Base-by-base conservation (phyloP, 2,797 vertebrate species). In the Xyrichtys novacula region DNA sequence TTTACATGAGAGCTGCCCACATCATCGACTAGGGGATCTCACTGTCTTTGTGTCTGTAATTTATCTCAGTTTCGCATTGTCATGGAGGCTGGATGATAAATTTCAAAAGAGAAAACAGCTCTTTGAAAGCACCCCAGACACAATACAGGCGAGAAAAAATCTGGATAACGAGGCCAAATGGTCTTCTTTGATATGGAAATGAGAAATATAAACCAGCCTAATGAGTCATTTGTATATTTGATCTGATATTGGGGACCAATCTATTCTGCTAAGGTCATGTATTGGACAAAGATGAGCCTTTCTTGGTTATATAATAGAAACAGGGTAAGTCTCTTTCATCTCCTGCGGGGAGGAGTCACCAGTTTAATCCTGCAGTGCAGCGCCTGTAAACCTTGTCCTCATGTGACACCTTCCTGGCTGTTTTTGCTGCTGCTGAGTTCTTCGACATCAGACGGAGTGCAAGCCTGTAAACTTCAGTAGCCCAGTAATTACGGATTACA, bases 171-270 rank as follows among this genome's bases (percentile, higher is more conserved):
- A 73, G 53, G 56, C 67, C 54, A 68, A 73, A 72, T 71, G 16
- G 44, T n/a, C 19, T 25, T 64, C 23, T 80, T 69, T 78, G 77
- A 80, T 78, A 71, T 70, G 53, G 59, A 54, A 81, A 81, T 67
- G 14, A 4, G 16, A 65, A 70, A 75, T 68, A 52, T 48, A 66
- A 69, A 48, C 42, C 36, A 49, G 38, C 2, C 20, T 69, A 81
- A 76, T 76, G 54, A 76, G 57, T 75, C 44, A 28, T 66, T 44
- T 63, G 75, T 64, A 68, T 66, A 61, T 71, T 53, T 32, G 2
- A 53, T 71, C 38, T 67, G 39, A 59, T 56, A 48, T 52, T 67
- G 43, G 55, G 25, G 53, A 58, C 28, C 22, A 48, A 44, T 64
- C 23, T 61, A 22, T 54, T 64, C 31, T 48, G 40, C 34, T 20